Conservation (phyloP, 2,113 vertebrate genomes). For the Tichodroma muraria region DNA sequence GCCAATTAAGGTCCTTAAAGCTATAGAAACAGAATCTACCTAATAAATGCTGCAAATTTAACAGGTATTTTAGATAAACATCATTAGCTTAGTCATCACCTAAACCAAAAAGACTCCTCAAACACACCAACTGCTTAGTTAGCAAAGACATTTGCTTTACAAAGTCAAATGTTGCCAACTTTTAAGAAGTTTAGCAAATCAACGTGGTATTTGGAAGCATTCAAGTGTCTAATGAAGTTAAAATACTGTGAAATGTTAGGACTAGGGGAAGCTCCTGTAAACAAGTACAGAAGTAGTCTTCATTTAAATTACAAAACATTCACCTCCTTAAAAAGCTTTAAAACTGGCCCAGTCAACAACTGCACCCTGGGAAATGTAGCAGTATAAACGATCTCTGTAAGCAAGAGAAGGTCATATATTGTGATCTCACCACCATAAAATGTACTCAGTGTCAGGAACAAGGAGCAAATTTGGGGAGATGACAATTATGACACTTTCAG, state of each 20-base stretch:
- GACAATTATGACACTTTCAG: neutral
- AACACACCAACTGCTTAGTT: constrained; percentile 31
- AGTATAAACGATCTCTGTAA: constrained; percentile 36
- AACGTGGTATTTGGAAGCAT: constrained; percentile 52
- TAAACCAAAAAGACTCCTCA: constrained; percentile 44
- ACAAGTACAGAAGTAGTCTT: constrained; percentile 56
- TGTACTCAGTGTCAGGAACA: neutral
- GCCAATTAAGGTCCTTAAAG: constrained; percentile 45
- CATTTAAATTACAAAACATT: constrained; percentile 61
- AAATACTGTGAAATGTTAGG: constrained; percentile 53
- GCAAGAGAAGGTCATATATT: constrained; percentile 8
- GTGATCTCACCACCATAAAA: constrained; percentile 13
- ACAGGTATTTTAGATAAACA: constrained; percentile 50
- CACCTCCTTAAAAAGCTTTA: constrained; percentile 62
- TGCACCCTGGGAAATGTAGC: constrained; percentile 5
- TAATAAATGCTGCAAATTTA: constrained; percentile 57
- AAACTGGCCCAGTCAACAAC: constrained; percentile 51
- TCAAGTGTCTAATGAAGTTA: constrained; percentile 56
- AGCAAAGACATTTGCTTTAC: constrained; percentile 56
- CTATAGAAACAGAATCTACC: constrained; percentile 50
- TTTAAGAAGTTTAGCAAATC: constrained; percentile 52
- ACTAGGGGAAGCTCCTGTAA: constrained; percentile 48
- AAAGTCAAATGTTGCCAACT: constrained; percentile 38
- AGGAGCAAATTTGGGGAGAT: constrained; percentile 18
- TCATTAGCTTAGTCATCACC: constrained; percentile 50